phyloP scores from a whole-genome alignment of 2,797 vertebrate genomes.

The Pseudochromis fuscus region DNA sequence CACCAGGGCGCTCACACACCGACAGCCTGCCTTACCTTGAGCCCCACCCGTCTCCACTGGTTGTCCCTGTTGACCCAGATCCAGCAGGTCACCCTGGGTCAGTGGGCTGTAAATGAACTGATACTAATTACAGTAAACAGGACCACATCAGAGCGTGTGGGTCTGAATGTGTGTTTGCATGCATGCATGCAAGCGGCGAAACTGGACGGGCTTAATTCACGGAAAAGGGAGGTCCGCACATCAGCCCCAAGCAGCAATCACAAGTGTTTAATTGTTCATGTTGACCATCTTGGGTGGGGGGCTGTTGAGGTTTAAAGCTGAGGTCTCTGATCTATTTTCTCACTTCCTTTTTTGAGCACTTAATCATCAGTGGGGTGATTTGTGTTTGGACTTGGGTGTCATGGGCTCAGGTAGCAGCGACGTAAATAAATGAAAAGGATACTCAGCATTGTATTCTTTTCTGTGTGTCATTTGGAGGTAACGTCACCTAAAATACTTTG shows the following conservation, averaged over 20 bases:
- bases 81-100: slow-evolving; percentile 78
- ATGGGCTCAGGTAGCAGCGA: not conserved
- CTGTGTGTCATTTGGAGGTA: slow-evolving; percentile 2
- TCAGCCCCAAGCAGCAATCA: slow-evolving; percentile 73
- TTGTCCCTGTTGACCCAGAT: slow-evolving; percentile 76
- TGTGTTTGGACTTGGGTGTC: slow-evolving; percentile 54
- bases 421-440: slow-evolving; percentile 29
- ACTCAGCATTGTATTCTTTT: slow-evolving; percentile 8
- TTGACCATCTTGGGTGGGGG: slow-evolving; percentile 49
- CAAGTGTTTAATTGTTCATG: slow-evolving; percentile 73
- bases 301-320: slow-evolving; percentile 45
- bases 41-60: slow-evolving; percentile 63
- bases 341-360: slow-evolving; percentile 64
- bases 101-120: slow-evolving; percentile 81
- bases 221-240: slow-evolving; percentile 67
- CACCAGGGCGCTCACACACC: slow-evolving; percentile 32
- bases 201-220: slow-evolving; percentile 67
- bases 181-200: slow-evolving; percentile 49
- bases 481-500: slow-evolving; percentile 28
- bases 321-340: slow-evolving; percentile 65
- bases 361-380: slow-evolving; percentile 58
- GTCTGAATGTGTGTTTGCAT: slow-evolving; percentile 60
- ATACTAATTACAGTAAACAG: slow-evolving; percentile 84
- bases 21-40: slow-evolving; percentile 51
- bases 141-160: slow-evolving; percentile 55